Conservation (phyloP, 2,797 vertebrate species). For the Anguilla marmorata region DNA sequence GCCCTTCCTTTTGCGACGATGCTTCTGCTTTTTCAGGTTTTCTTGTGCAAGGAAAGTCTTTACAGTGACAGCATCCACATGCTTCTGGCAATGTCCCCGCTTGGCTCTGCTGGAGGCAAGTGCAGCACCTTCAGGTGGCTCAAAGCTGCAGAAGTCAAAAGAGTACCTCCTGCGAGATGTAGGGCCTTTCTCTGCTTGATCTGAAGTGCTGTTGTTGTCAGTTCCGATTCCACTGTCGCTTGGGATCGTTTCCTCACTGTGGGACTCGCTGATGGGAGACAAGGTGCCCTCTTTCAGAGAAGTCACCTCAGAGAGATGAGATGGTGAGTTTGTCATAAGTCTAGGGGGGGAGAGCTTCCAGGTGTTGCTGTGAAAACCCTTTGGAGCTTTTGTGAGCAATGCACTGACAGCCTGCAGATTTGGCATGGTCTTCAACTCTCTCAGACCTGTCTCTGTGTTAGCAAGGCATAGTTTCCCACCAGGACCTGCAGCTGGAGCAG, state of each 20-base stretch:
- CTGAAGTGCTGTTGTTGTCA: constrained; percentile 98
- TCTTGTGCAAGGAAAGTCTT: constrained; percentile 89
- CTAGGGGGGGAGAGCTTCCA: constrained; percentile 96
- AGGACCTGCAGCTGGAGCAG: constrained; percentile 71
- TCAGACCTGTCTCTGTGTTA: constrained; percentile 82
- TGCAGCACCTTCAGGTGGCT: constrained; percentile 84
- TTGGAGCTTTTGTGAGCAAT: constrained; percentile 87
- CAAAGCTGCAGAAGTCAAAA: constrained; percentile 92
- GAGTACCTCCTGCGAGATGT: constrained; percentile 91
- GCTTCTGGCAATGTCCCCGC: constrained; percentile 85
- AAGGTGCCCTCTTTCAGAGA: constrained; percentile 94
- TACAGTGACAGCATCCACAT: constrained; percentile 78
- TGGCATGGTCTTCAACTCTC: constrained; percentile 92
- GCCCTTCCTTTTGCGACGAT: constrained; percentile 93
- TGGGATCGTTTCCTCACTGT: constrained; percentile 97
- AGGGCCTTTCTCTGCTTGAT: constrained; percentile 92
- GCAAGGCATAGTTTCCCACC: constrained; percentile 76
- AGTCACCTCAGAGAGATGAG: constrained; percentile 92
- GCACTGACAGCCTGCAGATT: constrained; percentile 97
- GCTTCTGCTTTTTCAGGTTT: constrained; percentile 94
- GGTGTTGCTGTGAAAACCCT: constrained; percentile 84
- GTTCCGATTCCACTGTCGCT: constrained; percentile 98
- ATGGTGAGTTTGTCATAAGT: constrained; percentile 95
- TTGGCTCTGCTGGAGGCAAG: constrained; percentile 84
- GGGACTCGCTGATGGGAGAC: constrained; percentile 94